These are phyloP conservation scores for Amphimallon solstitiale DNA, from an alignment of 2,888 invertebrate genomes.

Conservation along the genomic window DNA sequence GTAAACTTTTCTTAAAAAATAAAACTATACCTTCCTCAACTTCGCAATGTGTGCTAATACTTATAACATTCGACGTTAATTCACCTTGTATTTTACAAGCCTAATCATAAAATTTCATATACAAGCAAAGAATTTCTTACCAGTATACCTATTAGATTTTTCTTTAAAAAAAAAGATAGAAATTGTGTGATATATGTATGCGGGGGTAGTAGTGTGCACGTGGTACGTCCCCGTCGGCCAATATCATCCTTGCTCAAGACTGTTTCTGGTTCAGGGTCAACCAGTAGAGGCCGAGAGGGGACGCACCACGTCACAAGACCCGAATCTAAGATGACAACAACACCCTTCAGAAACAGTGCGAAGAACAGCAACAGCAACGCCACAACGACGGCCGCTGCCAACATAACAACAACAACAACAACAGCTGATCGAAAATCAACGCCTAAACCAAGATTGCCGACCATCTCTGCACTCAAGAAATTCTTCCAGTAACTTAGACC, in stretches of 20 bases:
- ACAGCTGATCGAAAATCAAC: conserved; percentile 18
- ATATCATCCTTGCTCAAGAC: conserved; percentile 53
- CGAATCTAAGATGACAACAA: conserved; percentile 64
- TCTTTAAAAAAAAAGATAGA: conserved; percentile 3
- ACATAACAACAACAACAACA: conserved; percentile 23
- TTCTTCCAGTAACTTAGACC: conserved; percentile 27
- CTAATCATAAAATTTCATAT: background rate
- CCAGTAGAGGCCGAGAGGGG: conserved; percentile 51
- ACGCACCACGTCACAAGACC: conserved; percentile 54
- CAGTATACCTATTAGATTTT: conserved; percentile 9
- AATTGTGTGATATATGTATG: conserved; percentile 36
- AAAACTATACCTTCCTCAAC: too few relatives aligned
- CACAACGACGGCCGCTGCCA: conserved; percentile 31
- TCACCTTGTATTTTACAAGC: background rate
- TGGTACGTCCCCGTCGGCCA: conserved; percentile 53
- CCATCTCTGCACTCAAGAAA: conserved; percentile 32
- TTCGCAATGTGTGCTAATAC: too few relatives aligned
- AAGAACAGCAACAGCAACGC: conserved; percentile 27
- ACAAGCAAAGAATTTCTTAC: conserved; percentile 39
- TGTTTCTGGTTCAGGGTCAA: conserved; percentile 55
- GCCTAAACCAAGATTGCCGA: conserved; percentile 34
- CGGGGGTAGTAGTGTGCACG: conserved; percentile 47
- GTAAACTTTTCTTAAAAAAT: too few relatives aligned
- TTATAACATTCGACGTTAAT: too few relatives aligned
- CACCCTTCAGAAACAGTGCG: conserved; percentile 45